Base-by-base conservation (phyloP, 2,113 vertebrate genomes). In the Seriola dumerili region DNA sequence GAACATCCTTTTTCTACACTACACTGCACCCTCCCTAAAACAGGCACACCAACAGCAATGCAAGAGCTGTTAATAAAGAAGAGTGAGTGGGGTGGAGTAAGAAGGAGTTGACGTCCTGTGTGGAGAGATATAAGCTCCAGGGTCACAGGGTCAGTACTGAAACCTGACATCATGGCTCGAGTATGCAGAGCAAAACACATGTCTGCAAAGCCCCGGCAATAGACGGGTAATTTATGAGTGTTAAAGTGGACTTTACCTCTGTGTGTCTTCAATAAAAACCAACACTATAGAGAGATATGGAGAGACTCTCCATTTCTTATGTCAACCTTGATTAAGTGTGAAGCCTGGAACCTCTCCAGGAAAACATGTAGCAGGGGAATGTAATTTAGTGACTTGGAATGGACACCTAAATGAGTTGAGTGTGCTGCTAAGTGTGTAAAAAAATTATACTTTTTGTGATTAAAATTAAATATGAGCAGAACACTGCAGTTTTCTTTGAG, bases 151-250 rank as follows among this genome's bases (percentile, higher is more conserved):
- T 91, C 90, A 90, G 3, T 17, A 73, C 75, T 85, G 78, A 83
- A 89, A 72, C 17, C 72, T 93, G 94, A 94, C 94, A 90, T 94
- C 91, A 93, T 32, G 17, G 72, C 85, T 86, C 0, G 21, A 88
- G 84, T 65, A 91, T 87, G 89, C 80, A 16, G 69, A 82, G 80
- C 48, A 73, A 83, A 92, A 88, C 88, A 88, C 71, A 79, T 83
- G 87, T 76, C 81, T 46, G 67, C 72, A 54, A 59, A 80, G 64
- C 57, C 73, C 61, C 52, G 0, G 87, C 81, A 86, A 89, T 91
- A 89, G 59, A 81, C 5, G n/a, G 11, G 25, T 85, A 72, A 91
- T 91, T 91, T 83, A 90, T 80, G 38, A 42, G 38, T 29, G 68
- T 83, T 78, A 52, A 4, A 67, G 81, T 77, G 72, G 85, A 86